A percentile compares a stretch with the other conserved stretches of the same genome.
phyloP scores from a whole-genome alignment of 2,888 invertebrate genomes.

The Spatulosminthurus flaviceps region DNA sequence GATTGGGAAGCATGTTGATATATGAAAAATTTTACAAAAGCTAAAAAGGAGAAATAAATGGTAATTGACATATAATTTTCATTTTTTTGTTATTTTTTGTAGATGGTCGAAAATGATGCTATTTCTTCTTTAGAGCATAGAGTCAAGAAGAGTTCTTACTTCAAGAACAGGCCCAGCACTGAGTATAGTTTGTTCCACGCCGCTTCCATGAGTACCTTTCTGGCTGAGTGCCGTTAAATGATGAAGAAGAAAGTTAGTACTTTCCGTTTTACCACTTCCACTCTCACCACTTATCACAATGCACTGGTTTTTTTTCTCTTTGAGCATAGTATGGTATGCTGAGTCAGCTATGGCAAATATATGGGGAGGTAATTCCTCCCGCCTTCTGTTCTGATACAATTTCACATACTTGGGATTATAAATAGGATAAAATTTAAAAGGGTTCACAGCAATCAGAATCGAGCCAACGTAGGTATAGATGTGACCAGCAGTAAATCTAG shows the following conservation, averaged over 20 bases:
- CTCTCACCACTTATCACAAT: constrained; percentile 96
- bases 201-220: constrained; percentile 91
- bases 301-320: constrained; percentile 88
- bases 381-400: constrained; percentile 91
- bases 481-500: constrained; percentile 88
- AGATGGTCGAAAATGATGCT: not conserved
- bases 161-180: constrained; percentile 96
- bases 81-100: constrained; percentile 28
- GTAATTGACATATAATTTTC: constrained; percentile 24
- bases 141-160: constrained; percentile 66
- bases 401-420: constrained; percentile 98
- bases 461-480: constrained; percentile 97
- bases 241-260: constrained; percentile 93
- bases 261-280: constrained; percentile 96
- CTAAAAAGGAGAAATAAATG: not conserved
- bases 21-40: not conserved
- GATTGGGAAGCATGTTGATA: constrained; percentile 10
- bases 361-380: constrained; percentile 92
- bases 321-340: constrained; percentile 93
- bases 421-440: constrained; percentile 86
- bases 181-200: constrained; percentile 95
- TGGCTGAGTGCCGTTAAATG: constrained; percentile 94
- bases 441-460: constrained; percentile 81
- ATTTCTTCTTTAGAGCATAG: not conserved
- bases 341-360: constrained; percentile 96